Percentiles rank a stretch among this genome's conserved stretches.
Evolutionary conservation across 2,113 vertebrate species (phyloP).

Genomic region (Tenebrosternarchus preto): DNA sequence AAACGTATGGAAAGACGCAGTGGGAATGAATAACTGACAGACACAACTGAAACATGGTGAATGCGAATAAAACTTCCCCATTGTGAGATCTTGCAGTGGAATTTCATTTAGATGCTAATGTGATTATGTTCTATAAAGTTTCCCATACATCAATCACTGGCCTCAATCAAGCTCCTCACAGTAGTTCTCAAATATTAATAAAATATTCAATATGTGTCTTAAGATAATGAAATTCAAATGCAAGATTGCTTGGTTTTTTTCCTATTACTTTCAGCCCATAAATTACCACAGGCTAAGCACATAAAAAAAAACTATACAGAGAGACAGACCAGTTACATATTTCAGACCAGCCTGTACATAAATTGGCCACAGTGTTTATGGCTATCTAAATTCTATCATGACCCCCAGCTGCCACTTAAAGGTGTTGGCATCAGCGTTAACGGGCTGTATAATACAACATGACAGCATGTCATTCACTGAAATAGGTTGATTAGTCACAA

Average conservation of each 20-base stretch:
- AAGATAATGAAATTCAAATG: slow-evolving; percentile 14
- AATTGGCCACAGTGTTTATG: slow-evolving; percentile 7
- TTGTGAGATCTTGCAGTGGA: slow-evolving; percentile 18
- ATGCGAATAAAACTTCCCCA: slow-evolving; percentile 28
- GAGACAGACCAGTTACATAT: not conserved
- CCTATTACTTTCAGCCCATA: slow-evolving; percentile 5
- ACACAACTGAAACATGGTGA: slow-evolving; percentile 5
- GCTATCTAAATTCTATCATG: slow-evolving; percentile 27
- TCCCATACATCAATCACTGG: slow-evolving; percentile 41
- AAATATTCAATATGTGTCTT: slow-evolving; percentile 27
- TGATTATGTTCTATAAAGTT: slow-evolving; percentile 46
- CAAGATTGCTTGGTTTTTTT: slow-evolving; percentile 3
- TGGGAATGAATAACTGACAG: slow-evolving; percentile 26
- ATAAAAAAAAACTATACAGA: not conserved
- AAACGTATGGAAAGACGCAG: slow-evolving; percentile 19
- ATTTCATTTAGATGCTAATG: slow-evolving; percentile 57
- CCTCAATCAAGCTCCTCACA: slow-evolving; percentile 42
- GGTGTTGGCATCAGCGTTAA: slow-evolving; percentile 17
- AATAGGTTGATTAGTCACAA: slow-evolving; percentile 22
- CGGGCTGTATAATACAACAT: slow-evolving; percentile 33
- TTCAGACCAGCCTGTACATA: not conserved
- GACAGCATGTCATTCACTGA: slow-evolving; percentile 35
- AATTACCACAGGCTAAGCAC: not conserved
- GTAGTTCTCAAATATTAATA: slow-evolving; percentile 33
- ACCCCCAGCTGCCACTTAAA: slow-evolving; percentile 12